A percentile compares a stretch with the other conserved stretches of the same genome.
Evolutionary conservation across 2,888 invertebrate genomes (phyloP).

Genomic region (Scaptomyza reducta): DNA sequence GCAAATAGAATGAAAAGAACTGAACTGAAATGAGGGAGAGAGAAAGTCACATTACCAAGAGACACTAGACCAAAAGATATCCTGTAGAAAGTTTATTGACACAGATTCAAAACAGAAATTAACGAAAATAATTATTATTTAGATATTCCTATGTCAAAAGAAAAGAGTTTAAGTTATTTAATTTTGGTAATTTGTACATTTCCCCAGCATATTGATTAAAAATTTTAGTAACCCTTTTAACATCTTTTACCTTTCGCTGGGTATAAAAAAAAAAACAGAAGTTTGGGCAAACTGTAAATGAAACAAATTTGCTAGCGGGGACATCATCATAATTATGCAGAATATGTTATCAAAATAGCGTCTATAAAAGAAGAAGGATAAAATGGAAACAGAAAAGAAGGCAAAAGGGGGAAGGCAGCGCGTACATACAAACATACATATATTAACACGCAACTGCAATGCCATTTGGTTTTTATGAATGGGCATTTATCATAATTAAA

Average conservation of each 20-base stretch:
- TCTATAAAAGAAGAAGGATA: constrained; percentile 8
- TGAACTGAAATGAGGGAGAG: background rate
- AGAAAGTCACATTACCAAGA: background rate
- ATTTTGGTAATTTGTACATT: no score
- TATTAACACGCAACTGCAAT: constrained; percentile 66
- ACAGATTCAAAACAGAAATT: no score
- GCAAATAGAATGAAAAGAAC: background rate
- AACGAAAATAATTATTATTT: no score
- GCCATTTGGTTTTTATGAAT: constrained; percentile 73
- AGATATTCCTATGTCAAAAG: no score
- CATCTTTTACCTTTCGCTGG: background rate
- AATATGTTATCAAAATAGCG: constrained; percentile 31
- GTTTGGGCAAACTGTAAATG: constrained; percentile 2
- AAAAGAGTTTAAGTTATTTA: no score
- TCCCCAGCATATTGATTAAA: no score
- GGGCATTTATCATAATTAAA: constrained; percentile 80
- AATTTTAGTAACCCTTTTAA: no score
- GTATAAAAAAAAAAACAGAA: background rate
- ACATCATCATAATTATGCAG: constrained; percentile 64
- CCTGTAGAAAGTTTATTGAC: no score
- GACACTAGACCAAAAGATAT: background rate
- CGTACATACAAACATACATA: constrained; percentile 19
- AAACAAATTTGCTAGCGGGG: constrained; percentile 30
- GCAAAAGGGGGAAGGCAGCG: background rate
- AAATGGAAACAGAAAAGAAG: background rate